Conservation (phyloP, 1,140 invertebrate species). For the Lordiphosa stackelbergi region DNA sequence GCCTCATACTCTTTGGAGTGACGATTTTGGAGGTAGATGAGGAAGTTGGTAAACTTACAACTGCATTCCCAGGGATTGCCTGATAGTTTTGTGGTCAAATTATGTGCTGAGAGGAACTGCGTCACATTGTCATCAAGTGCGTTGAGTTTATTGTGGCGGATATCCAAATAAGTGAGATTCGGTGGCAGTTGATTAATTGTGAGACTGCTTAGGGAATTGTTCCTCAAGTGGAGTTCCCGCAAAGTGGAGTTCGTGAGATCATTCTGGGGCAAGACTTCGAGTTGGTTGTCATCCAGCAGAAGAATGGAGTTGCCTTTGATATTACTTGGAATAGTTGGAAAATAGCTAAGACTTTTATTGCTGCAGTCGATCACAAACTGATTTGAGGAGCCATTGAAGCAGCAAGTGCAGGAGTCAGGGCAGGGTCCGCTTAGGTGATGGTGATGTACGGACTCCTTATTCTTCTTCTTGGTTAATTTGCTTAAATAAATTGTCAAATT, state of each 20-base stretch:
- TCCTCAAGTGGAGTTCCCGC: too few relatives aligned
- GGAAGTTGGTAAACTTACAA: neutral
- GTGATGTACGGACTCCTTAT: too few relatives aligned
- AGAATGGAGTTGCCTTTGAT: neutral
- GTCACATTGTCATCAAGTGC: too few relatives aligned
- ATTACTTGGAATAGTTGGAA: neutral
- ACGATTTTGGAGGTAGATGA: neutral
- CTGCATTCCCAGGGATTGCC: slow-evolving; percentile 1
- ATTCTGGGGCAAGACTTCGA: neutral
- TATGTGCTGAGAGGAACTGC: too few relatives aligned
- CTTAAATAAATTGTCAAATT: too few relatives aligned
- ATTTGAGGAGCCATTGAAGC: too few relatives aligned
- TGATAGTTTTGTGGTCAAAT: neutral
- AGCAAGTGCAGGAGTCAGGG: too few relatives aligned
- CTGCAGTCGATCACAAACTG: too few relatives aligned
- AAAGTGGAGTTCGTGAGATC: neutral
- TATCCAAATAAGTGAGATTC: too few relatives aligned
- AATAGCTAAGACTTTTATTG: neutral
- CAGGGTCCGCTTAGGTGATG: too few relatives aligned
- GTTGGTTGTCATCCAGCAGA: neutral
- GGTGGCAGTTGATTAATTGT: neutral
- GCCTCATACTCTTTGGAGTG: neutral
- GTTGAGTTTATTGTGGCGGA: too few relatives aligned
- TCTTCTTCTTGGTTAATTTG: too few relatives aligned
- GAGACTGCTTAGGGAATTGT: neutral